A percentile compares a stretch with the other conserved stretches of the same genome.
Conservation (phyloP, 2,797 vertebrate genomes). For the Pipistrellus kuhlii region DNA sequence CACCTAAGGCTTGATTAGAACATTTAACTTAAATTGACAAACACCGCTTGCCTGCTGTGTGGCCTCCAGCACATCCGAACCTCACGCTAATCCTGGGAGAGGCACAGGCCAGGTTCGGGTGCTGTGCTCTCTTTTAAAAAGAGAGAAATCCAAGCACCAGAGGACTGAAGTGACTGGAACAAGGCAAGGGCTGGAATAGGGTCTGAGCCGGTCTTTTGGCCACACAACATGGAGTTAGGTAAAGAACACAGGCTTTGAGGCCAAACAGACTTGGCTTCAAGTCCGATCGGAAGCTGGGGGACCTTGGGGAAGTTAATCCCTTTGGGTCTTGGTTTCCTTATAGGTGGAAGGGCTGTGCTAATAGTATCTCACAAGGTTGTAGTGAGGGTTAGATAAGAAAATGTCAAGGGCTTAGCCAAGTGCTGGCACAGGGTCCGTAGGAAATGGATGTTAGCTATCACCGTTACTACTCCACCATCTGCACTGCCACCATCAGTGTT, state of each 20-base stretch:
- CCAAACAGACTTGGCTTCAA: conserved; percentile 15
- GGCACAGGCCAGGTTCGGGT: neutral
- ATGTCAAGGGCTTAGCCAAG: neutral
- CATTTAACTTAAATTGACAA: neutral
- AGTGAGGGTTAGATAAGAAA: neutral
- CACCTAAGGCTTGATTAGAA: neutral
- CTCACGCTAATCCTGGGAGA: neutral
- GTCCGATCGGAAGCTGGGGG: neutral
- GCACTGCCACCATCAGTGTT: neutral
- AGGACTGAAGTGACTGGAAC: neutral
- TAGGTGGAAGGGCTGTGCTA: neutral
- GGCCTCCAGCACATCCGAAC: neutral
- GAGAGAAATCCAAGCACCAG: conserved; percentile 18
- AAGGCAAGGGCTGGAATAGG: neutral
- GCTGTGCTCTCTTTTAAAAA: neutral
- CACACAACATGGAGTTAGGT: neutral
- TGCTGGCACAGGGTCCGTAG: neutral
- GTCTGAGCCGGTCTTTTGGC: neutral
- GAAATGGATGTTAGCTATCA: neutral
- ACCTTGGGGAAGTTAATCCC: neutral
- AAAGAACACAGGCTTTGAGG: conserved; percentile 26
- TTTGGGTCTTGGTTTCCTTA: neutral
- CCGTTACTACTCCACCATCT: neutral
- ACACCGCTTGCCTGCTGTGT: neutral
- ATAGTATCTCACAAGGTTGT: neutral